Percentiles rank a stretch among this genome's conserved stretches.
Conservation (phyloP, 2,113 vertebrate genomes). For the Sinosuthora webbiana region DNA sequence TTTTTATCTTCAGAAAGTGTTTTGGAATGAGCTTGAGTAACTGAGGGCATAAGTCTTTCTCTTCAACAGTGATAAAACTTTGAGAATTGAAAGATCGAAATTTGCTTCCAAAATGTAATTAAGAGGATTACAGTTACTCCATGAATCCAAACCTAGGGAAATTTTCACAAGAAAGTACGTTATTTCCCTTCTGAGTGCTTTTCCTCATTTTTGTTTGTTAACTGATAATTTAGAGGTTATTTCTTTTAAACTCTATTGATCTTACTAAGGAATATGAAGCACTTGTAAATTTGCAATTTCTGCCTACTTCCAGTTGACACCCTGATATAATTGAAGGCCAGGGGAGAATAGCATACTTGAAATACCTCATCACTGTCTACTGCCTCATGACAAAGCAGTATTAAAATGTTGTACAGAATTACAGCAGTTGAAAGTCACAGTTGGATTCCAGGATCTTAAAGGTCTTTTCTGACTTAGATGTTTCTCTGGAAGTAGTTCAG, state of each 20-base stretch:
- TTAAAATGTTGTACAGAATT: background rate
- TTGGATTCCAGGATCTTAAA: background rate
- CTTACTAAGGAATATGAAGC: background rate
- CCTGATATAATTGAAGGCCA: background rate
- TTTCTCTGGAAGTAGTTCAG: background rate
- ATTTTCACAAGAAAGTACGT: background rate
- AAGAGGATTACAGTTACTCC: background rate
- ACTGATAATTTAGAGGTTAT: background rate
- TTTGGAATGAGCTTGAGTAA: background rate
- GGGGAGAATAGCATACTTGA: background rate
- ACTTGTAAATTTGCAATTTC: background rate
- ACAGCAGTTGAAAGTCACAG: background rate
- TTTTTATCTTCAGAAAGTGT: background rate
- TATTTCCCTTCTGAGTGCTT: background rate
- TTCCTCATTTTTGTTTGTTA: background rate
- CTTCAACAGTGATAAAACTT: background rate
- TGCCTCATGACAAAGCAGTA: background rate
- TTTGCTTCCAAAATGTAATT: background rate
- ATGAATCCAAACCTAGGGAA: background rate
- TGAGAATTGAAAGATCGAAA: background rate
- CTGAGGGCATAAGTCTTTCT: background rate
- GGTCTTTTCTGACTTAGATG: background rate
- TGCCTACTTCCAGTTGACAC: background rate
- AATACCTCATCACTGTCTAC: background rate
- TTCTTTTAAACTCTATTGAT: background rate